phyloP scores from a whole-genome alignment of 2,888 invertebrate species.

The Nephrotoma guestfalica region DNA sequence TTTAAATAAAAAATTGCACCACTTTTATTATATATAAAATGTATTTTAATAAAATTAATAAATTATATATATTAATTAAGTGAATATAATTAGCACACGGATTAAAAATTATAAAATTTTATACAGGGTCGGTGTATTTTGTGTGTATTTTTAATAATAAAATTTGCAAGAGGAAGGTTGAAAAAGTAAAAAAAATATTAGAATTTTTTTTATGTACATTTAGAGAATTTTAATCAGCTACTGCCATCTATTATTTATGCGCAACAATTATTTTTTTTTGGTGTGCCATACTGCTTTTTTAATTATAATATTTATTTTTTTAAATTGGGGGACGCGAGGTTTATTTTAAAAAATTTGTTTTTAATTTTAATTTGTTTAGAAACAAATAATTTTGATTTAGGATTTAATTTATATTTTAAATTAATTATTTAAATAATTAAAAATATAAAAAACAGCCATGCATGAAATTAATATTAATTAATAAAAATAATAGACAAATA shows the following conservation, averaged over 20 bases:
- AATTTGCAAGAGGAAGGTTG: background rate
- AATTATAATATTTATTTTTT: background rate
- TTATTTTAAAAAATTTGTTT: background rate
- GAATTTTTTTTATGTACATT: background rate
- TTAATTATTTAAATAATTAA: background rate
- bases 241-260: background rate
- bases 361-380: background rate
- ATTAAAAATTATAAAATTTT: background rate
- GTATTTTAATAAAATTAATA: background rate
- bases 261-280: background rate
- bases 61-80: background rate
- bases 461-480: background rate
- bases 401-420: background rate
- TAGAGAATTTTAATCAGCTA: background rate
- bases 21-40: background rate
- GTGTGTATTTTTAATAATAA: background rate
- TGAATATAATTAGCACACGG: background rate
- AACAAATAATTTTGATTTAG: background rate
- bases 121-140: background rate
- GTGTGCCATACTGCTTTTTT: conserved; percentile 6
- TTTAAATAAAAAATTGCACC: background rate
- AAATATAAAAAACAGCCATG: conserved; percentile 1
- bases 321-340: background rate
- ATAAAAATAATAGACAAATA: background rate
- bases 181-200: background rate